Evolutionary conservation across 2,888 invertebrate species (phyloP).

Genomic region (Steromphala cineraria): DNA sequence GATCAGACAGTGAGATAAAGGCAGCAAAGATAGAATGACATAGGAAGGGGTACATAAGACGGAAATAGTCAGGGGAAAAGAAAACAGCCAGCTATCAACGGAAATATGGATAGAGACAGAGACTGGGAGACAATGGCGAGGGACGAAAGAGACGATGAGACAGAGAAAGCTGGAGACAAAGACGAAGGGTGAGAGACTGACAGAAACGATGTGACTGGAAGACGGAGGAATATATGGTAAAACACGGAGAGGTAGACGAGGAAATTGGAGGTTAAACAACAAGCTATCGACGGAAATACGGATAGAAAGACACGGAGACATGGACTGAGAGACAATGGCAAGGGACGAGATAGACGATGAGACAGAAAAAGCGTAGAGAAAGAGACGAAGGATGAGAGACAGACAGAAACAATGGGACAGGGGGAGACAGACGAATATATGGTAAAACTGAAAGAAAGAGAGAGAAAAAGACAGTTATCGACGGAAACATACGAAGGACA

Average conservation of each 20-base stretch:
- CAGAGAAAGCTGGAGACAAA: slow-evolving; percentile 3
- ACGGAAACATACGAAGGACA: slow-evolving; percentile 1
- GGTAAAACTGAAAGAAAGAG: neutral
- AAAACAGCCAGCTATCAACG: neutral
- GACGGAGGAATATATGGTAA: neutral
- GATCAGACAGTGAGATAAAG: too few relatives aligned
- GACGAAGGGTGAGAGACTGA: neutral
- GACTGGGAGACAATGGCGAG: neutral
- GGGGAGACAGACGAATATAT: too few relatives aligned
- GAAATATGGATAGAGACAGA: neutral
- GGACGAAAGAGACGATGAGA: neutral
- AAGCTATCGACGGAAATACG: too few relatives aligned
- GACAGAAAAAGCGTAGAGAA: too few relatives aligned
- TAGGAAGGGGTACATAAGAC: neutral
- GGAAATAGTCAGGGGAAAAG: neutral
- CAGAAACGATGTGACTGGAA: neutral
- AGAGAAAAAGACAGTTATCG: slow-evolving; percentile 4
- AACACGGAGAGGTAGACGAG: neutral
- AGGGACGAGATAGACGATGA: too few relatives aligned
- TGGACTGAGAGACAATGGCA: too few relatives aligned
- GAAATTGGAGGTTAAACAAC: too few relatives aligned
- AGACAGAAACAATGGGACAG: too few relatives aligned
- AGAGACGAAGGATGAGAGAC: too few relatives aligned
- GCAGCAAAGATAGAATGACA: slow-evolving; percentile 1
- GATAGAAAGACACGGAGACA: too few relatives aligned